Base-by-base conservation (phyloP, 1,140 invertebrate species). In the Homalodisca vitripennis region DNA sequence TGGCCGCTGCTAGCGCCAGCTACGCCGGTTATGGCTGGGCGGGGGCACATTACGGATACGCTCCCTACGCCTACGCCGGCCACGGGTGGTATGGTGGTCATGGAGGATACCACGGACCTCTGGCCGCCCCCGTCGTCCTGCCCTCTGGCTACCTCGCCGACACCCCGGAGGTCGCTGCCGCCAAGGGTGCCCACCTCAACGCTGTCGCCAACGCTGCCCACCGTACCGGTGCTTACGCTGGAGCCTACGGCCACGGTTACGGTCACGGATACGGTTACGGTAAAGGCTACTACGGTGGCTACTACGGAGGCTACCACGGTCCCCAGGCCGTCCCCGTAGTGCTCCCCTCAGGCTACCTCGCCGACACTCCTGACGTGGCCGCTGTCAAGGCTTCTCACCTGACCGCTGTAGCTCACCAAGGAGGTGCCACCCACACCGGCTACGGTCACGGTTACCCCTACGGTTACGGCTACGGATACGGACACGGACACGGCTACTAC, bases 341-440 rank as follows among this genome's bases (percentile, higher is more conserved):
- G 1, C 84, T 84, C 24, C 82, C 82, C 29, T 84, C 86, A 72
- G 86, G 85, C 66, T 83, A 84, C 67, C 83, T 87, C 57, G 77
- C 83, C 10, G 85, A 87, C 71, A 86, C 85, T 2, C 83, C 84
- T 32, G 86, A 86, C 78, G 85, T 86, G 2, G 83, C 83, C 51
- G 82, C 81, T 48, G 85, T 85, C 53, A 85, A 85, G 75, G 83
- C 84, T 24, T 80, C 78, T 1, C 85, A 86, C 72, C 83, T 84
- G 73, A 81, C 82, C 66, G 84, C 68, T 48, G 30, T 72, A 27
- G 51, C 70, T 47, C 67, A 70, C 48, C 70, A 68, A 24, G 55
- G 55, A 12, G 62, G 30, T 24, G 62, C 62, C 6, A 17, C 12
- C 20, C 30, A 41, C 30, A 26, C n/a, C 27, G 2, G 10, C 10